phyloP scores from a whole-genome alignment of 2,888 invertebrate species.

The Drosophila neotestacea region DNA sequence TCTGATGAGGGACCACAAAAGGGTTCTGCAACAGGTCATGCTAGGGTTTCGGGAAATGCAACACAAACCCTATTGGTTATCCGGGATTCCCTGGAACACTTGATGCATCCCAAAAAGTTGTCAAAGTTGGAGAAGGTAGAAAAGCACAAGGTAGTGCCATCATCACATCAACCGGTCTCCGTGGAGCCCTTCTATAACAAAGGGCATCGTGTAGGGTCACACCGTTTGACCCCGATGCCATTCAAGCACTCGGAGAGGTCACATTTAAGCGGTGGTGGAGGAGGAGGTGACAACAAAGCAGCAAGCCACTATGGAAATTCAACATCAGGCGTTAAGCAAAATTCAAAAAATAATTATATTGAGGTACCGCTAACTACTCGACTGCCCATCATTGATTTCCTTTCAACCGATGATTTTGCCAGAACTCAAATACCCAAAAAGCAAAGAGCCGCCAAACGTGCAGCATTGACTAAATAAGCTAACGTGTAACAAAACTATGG shows the following conservation, averaged over 20 bases:
- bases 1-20: not conserved
- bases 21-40: not conserved
- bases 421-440: slow-evolving; percentile 24
- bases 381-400: slow-evolving; percentile 70
- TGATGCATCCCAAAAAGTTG: not conserved
- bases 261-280: not conserved
- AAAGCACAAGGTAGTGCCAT: no score
- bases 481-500: not conserved
- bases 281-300: not conserved
- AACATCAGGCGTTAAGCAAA: not conserved
- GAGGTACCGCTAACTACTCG: slow-evolving; percentile 60
- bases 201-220: not conserved
- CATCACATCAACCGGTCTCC: not conserved
- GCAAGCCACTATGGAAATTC: not conserved
- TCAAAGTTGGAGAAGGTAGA: not conserved
- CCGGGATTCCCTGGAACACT: not conserved
- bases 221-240: slow-evolving; percentile 2
- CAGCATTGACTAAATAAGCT: not conserved
- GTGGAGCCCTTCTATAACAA: slow-evolving; percentile 7
- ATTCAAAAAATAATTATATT: slow-evolving; percentile 17
- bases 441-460: slow-evolving; percentile 3
- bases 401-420: slow-evolving; percentile 66
- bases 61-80: slow-evolving; percentile 1
- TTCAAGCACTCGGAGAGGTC: not conserved
- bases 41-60: not conserved